Evolutionary conservation across 2,113 vertebrate species (phyloP), one percentile per base, ranked within the genome.

Genomic region (Emberiza fucata): DNA sequence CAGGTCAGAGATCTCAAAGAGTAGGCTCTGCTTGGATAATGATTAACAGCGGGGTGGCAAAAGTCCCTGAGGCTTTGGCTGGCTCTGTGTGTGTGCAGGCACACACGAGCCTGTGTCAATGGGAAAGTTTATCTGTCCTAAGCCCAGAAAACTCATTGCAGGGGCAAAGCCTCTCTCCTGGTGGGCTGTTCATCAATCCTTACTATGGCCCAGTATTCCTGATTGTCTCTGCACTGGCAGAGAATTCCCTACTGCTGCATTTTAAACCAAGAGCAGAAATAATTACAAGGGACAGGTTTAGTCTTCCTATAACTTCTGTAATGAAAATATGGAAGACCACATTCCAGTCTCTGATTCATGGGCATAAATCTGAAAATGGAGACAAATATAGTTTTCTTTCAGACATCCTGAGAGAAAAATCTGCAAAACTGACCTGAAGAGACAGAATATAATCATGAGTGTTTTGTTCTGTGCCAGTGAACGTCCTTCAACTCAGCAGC

Each of bases 1-100:
- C 97, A 97, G 96, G 96, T 97, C 97, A 85, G 79, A 96, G 96
- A 97, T 95, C 95, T 92, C 54, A n/a, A 65, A 88, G 88, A 86
- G 96, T 77, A 97, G 88, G 84, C 94, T 92, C 65, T 76, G 79
- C 65, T 35, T 6, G 2, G 13, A 28, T 95, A 98, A 98, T 98
- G 89, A 98, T 98, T 98, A 98, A 98, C 98, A 37, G 61, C 22
- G 35, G 14, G 65, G 85, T 91, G 29, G 86, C 90, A 88, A 86
- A 96, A 95, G 95, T 96, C 92, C 96, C 95, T 29, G 79, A 81
- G 89, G 53, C 73, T 90, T 76, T 72, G 86, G 71, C 86, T 13
- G 17, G 61, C 80, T 69, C 28, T 56, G 42, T 78, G 47, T 45
- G 75, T 87, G 82, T 78, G 83, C 89, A 65, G 73, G 45, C 45